Percentiles rank a stretch among this genome's conserved stretches.
Conservation (phyloP, 1,140 invertebrate genomes). For the Helicorthomorpha holstii region DNA sequence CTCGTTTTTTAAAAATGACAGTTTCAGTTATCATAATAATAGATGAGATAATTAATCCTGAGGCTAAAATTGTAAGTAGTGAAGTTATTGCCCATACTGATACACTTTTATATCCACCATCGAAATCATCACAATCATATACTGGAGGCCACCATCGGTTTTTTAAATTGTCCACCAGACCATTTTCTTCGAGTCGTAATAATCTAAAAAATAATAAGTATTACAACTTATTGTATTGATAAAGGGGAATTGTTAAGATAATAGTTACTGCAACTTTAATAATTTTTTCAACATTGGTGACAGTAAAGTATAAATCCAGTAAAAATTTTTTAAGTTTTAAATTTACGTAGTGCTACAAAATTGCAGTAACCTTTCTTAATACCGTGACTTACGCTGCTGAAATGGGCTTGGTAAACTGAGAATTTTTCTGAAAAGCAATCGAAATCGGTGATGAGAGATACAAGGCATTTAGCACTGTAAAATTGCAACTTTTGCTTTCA, state of each 20-base stretch:
- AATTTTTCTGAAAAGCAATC: neutral
- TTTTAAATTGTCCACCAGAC: neutral
- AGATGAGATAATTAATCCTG: neutral
- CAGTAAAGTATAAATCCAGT: no score
- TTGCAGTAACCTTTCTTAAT: no score
- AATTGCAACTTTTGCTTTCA: neutral
- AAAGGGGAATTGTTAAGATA: no score
- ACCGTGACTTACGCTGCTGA: neutral
- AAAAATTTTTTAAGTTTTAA: no score
- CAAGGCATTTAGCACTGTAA: neutral
- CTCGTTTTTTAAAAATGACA: no score
- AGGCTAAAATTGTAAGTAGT: neutral
- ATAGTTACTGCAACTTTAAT: no score
- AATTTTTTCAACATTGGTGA: no score
- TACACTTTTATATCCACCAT: no score
- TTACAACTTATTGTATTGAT: no score
- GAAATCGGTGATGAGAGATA: neutral
- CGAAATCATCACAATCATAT: neutral
- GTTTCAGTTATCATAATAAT: no score
- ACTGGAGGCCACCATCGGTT: neutral
- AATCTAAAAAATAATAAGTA: no score
- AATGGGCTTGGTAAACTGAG: neutral
- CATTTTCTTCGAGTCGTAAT: neutral
- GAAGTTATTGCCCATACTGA: neutral
- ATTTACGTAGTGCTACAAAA: no score